Evolutionary conservation across 2,888 invertebrate species (phyloP).

Genomic region (Tetanocera ferruginea): DNA sequence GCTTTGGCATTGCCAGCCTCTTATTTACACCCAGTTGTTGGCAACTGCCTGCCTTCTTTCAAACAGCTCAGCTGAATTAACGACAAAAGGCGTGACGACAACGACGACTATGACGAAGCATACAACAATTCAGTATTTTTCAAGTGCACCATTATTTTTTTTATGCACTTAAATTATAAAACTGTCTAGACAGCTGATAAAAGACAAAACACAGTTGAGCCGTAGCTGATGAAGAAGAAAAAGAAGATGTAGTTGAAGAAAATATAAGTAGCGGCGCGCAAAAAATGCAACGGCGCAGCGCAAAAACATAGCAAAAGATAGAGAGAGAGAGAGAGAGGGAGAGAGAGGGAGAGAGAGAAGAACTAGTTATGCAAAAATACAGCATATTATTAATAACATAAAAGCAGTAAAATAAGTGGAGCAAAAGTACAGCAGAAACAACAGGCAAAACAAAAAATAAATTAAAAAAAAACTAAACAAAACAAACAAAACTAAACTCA

Average conservation of each 20-base stretch:
- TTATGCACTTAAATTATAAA: slow-evolving; percentile 27
- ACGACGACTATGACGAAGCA: not conserved
- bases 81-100: not conserved
- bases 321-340: not conserved
- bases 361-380: not conserved
- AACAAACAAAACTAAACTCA: no score
- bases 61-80: no score
- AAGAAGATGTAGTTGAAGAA: not conserved
- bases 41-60: no score
- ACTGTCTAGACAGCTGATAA: slow-evolving; percentile 36
- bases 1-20: no score
- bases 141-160: slow-evolving; percentile 18
- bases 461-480: no score
- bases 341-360: not conserved
- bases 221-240: not conserved
- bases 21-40: no score
- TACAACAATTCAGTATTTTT: not conserved
- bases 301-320: not conserved
- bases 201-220: not conserved
- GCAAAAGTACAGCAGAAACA: not conserved
- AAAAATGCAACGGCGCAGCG: no score
- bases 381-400: not conserved
- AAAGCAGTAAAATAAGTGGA: not conserved
- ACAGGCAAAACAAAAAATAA: no score
- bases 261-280: no score